Conservation (phyloP, 1,140 invertebrate genomes). For the Saccostrea glomerata region DNA sequence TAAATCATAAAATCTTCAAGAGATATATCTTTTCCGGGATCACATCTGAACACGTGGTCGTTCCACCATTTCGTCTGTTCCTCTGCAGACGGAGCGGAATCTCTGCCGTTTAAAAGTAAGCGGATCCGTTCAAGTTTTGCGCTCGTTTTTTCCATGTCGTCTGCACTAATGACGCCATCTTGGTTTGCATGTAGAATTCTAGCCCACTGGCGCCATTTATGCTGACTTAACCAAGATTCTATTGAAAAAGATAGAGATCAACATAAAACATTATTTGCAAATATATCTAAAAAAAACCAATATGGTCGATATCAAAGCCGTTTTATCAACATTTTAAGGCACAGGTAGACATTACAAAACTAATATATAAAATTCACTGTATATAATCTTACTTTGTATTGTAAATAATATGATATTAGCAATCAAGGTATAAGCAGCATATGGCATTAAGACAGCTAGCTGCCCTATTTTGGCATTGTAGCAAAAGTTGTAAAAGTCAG, state of each 20-base stretch:
- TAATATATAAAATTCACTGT: not conserved
- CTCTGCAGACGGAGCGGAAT: not conserved
- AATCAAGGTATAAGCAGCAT: slow-evolving; percentile 8
- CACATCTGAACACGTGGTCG: not conserved
- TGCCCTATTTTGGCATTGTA: slow-evolving; percentile 37
- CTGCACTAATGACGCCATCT: slow-evolving; percentile 40
- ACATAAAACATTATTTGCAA: not conserved
- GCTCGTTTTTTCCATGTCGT: slow-evolving; percentile 30
- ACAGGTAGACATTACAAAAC: too few relatives aligned
- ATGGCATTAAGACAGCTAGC: not conserved
- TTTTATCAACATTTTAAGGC: too few relatives aligned
- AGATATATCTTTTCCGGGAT: not conserved
- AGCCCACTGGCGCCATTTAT: slow-evolving; percentile 1
- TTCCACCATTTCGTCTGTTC: slow-evolving; percentile 39
- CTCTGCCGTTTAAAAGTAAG: not conserved
- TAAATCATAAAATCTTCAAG: not conserved
- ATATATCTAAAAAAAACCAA: too few relatives aligned
- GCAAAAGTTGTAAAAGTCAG: slow-evolving; percentile 16
- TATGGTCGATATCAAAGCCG: too few relatives aligned
- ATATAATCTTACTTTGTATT: not conserved
- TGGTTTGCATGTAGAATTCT: slow-evolving; percentile 22
- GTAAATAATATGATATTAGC: not conserved
- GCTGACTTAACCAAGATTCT: not conserved
- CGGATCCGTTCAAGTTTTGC: slow-evolving; percentile 29
- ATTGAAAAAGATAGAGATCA: not conserved